phyloP scores from a whole-genome alignment of 2,888 invertebrate species.

The Polylopha cassiicola region DNA sequence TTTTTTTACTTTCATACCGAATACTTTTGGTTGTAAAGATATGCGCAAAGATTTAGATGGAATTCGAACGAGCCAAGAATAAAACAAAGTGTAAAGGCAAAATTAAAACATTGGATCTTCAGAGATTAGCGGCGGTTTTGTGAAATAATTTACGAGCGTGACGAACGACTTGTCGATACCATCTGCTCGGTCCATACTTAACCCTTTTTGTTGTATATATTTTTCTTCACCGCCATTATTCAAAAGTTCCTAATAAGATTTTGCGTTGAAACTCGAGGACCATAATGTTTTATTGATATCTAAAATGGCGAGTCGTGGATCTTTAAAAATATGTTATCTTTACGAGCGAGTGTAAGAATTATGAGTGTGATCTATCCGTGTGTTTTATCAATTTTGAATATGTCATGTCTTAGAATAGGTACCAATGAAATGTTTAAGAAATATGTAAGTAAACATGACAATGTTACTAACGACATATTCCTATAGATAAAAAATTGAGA shows the following conservation, averaged over 20 bases:
- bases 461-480: too few relatives aligned
- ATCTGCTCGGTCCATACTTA: constrained; percentile 70
- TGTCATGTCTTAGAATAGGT: too few relatives aligned
- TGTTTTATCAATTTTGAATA: too few relatives aligned
- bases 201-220: constrained; percentile 71
- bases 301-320: constrained; percentile 61
- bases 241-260: constrained; percentile 68
- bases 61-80: constrained; percentile 49
- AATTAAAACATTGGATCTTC: constrained; percentile 72
- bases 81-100: constrained; percentile 60
- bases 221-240: constrained; percentile 69
- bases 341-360: constrained; percentile 11
- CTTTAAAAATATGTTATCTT: constrained; percentile 27
- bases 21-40: constrained; percentile 54
- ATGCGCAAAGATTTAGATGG: constrained; percentile 54
- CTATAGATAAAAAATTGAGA: too few relatives aligned
- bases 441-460: too few relatives aligned
- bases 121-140: constrained; percentile 73
- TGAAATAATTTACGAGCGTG: constrained; percentile 76
- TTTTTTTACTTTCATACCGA: constrained; percentile 45
- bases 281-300: constrained; percentile 68
- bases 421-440: too few relatives aligned
- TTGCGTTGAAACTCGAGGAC: constrained; percentile 59
- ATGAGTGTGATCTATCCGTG: constrained; percentile 21
- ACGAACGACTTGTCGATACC: constrained; percentile 73